Percentiles rank a stretch among this genome's conserved stretches.
Conservation (phyloP, 2,888 invertebrate genomes). For the Empis livida region DNA sequence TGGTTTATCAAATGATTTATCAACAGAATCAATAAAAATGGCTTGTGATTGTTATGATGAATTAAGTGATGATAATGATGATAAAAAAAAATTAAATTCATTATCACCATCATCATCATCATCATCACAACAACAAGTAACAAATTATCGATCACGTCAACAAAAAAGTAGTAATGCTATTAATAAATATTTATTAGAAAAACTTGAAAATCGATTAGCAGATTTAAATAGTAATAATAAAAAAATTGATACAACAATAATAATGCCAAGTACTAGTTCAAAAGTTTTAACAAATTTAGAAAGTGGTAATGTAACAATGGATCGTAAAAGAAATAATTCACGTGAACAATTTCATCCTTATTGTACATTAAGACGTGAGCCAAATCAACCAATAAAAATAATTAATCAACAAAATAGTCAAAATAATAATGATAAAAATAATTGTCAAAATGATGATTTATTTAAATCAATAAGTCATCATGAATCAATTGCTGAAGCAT, state of each 20-base stretch:
- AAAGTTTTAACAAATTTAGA: too few species aligned
- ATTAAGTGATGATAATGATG: constrained; percentile 21
- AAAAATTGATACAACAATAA: constrained; percentile 1
- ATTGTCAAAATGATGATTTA: background rate
- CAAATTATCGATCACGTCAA: background rate
- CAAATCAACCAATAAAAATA: background rate
- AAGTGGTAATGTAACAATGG: constrained; percentile 3
- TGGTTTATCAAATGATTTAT: constrained; percentile 26
- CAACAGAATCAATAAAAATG: constrained; percentile 28
- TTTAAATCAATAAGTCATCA: background rate
- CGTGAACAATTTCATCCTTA: constrained; percentile 7
- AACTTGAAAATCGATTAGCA: constrained; percentile 4
- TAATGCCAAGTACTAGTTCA: background rate
- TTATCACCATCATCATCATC: background rate
- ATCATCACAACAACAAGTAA: background rate
- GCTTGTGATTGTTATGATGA: constrained; percentile 25
- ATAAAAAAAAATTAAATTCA: background rate
- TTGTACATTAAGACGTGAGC: constrained; percentile 9
- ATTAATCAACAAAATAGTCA: background rate
- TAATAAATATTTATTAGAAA: constrained; percentile 9
- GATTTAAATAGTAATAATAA: background rate
- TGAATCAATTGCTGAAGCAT: constrained; percentile 18
- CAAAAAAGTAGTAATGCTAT: constrained; percentile 1
- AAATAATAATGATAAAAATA: background rate
- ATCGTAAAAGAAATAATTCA: constrained; percentile 4